Base-by-base conservation (phyloP, 2,797 vertebrate species). In the Anguilla pacifica region DNA sequence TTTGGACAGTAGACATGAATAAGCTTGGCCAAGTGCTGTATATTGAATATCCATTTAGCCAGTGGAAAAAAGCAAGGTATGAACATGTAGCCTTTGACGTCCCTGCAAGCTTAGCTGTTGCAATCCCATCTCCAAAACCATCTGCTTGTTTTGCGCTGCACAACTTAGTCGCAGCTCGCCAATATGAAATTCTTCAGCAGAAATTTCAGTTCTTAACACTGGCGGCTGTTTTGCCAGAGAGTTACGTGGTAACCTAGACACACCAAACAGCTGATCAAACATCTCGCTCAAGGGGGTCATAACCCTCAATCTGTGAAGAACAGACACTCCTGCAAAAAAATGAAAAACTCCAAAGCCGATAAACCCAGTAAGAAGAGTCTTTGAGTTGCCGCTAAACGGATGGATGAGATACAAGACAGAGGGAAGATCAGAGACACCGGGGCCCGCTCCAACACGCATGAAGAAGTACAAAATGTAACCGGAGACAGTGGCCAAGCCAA, bases 231-330 rank as follows among this genome's bases (percentile, higher is more conserved):
- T 82, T 82, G 79, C 79, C 25, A 3, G 46, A 46, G 39, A 82
- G 79, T 51, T 82, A 82, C 17, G 46, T 51, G 79, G 79, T 49
- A 49, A 51, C 43, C 46, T 49, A 82, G 79, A 51, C 79, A 51
- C 43, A 51, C 46, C 46, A 82, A 82, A 82, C 79, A 82, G 79
- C 46, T 82, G 79, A 82, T 82, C 79, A 82, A 82, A 82, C 79
- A 82, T 49, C 43, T 82, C 46, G 19, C 79, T 22, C 46, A 51
- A 82, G 79, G 79, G 79, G 79, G 79, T 51, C 79, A 82, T 82
- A 82, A 82, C 79, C 79, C 79, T 82, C 79, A 51, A 82, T 82
- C 79, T 49, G 46, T 22, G 7, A 81, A 49, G 79, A 82, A 82
- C 79, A 82, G 79, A 82, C 77, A 79, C 77, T 6, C 35, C 17